These are phyloP conservation scores for Toxotes jaculatrix DNA, from an alignment of 2,113 vertebrate species.

Conservation along the genomic window DNA sequence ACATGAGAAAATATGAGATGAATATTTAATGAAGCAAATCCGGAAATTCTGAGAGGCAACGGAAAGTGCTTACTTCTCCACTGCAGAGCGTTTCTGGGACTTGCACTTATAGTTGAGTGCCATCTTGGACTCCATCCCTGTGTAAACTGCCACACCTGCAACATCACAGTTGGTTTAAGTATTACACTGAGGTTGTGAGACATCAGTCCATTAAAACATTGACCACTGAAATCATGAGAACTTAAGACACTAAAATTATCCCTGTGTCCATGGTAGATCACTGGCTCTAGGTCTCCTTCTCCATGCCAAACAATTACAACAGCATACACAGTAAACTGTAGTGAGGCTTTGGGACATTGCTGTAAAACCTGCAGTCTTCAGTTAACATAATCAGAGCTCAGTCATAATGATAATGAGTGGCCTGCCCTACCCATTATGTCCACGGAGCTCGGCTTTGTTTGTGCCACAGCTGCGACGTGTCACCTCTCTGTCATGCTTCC, in stretches of 20 bases:
- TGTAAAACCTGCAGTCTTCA: background rate
- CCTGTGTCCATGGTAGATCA: background rate
- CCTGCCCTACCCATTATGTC: background rate
- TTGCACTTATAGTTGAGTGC: slow-evolving; percentile 99
- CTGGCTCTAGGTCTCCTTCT: background rate
- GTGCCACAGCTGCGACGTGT: background rate
- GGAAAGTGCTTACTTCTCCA: slow-evolving; percentile 92
- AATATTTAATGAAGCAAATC: background rate
- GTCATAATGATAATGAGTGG: background rate
- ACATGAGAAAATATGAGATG: background rate
- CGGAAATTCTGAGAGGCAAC: background rate
- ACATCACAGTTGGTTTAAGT: slow-evolving; percentile 30
- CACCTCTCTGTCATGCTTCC: background rate
- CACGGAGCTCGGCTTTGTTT: background rate
- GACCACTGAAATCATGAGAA: background rate
- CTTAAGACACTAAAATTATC: background rate
- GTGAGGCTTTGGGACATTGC: background rate
- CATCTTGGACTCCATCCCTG: slow-evolving; percentile 99
- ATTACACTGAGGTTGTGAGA: background rate
- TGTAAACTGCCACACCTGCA: slow-evolving; percentile 96
- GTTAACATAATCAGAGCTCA: background rate
- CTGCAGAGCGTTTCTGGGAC: slow-evolving; percentile 98
- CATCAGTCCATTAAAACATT: background rate
- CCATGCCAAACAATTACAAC: background rate
- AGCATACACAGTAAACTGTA: background rate